Evolutionary conservation across 2,113 vertebrate species (phyloP).

Genomic region (Pangasianodon gigas): DNA sequence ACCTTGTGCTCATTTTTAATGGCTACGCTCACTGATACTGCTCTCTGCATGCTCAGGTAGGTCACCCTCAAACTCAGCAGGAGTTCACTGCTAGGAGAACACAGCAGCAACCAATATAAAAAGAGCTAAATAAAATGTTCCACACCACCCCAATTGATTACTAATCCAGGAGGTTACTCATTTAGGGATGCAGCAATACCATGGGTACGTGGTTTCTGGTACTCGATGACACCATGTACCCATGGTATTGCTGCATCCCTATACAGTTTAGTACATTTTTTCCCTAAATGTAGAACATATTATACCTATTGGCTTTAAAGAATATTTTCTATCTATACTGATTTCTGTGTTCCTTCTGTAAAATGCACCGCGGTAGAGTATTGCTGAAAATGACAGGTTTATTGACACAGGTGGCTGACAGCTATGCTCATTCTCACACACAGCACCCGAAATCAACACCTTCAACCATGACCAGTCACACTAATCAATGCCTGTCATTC

Average conservation of each 20-base stretch:
- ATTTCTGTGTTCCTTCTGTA: not conserved
- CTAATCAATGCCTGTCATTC: slow-evolving; percentile 47
- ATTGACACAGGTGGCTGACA: slow-evolving; percentile 35
- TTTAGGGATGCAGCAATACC: not conserved
- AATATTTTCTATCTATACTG: not conserved
- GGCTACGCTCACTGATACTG: not conserved
- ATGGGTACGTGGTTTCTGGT: too few species aligned
- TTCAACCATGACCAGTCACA: slow-evolving; percentile 38
- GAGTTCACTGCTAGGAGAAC: not conserved
- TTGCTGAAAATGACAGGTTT: slow-evolving; percentile 38
- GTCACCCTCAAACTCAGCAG: not conserved
- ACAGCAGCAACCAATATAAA: not conserved
- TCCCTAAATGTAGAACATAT: not conserved
- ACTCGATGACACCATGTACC: too few species aligned
- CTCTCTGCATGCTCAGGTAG: not conserved
- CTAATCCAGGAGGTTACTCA: not conserved
- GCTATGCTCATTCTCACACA: slow-evolving; percentile 17
- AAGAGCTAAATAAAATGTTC: not conserved
- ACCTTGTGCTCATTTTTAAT: not conserved
- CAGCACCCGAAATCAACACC: slow-evolving; percentile 44
- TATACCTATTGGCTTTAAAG: not conserved
- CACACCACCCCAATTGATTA: not conserved
- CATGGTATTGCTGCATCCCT: not conserved
- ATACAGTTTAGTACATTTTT: not conserved
- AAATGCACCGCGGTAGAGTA: not conserved